Percentiles rank a stretch among this genome's conserved stretches.
phyloP scores from a whole-genome alignment of 2,888 invertebrate species.

The Dermolepida albohirtum region DNA sequence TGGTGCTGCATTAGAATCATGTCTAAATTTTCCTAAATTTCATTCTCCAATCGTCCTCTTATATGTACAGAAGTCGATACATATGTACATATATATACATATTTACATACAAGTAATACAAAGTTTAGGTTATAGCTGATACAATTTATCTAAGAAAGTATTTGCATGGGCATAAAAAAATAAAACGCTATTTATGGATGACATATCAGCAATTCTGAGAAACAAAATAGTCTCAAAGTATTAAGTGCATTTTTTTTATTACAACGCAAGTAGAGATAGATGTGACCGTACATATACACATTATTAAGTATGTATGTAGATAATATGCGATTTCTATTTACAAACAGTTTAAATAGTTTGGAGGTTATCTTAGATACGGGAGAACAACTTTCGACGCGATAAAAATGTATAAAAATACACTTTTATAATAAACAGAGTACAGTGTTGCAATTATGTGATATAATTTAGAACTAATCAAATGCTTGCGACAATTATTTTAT shows the following conservation, averaged over 20 bases:
- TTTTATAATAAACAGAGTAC: slow-evolving; percentile 40
- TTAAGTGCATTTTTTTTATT: slow-evolving; percentile 41
- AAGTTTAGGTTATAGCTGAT: slow-evolving; percentile 22
- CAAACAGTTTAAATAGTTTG: slow-evolving; percentile 47
- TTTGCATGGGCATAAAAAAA: slow-evolving; percentile 34
- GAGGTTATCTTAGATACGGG: slow-evolving; percentile 49
- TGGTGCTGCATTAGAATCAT: too few species aligned
- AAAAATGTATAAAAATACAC: slow-evolving; percentile 42
- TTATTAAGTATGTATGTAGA: slow-evolving; percentile 11
- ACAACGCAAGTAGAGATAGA: slow-evolving; percentile 39
- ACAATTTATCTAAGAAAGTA: slow-evolving; percentile 39
- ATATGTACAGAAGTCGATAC: too few species aligned
- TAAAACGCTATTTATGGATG: slow-evolving; percentile 31
- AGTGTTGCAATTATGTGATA: slow-evolving; percentile 39
- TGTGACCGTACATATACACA: slow-evolving; percentile 19
- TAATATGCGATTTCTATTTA: slow-evolving; percentile 42
- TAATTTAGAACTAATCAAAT: slow-evolving; percentile 28
- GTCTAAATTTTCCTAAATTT: too few species aligned
- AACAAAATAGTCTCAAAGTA: slow-evolving; percentile 43
- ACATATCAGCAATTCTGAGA: slow-evolving; percentile 33
- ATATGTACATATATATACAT: too few species aligned
- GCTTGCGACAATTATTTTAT: not conserved
- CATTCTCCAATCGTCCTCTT: too few species aligned
- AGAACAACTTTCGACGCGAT: slow-evolving; percentile 42
- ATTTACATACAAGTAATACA: slow-evolving; percentile 15